phyloP scores from a whole-genome alignment of 1,140 invertebrate genomes.

The Drosophila pectinifera region DNA sequence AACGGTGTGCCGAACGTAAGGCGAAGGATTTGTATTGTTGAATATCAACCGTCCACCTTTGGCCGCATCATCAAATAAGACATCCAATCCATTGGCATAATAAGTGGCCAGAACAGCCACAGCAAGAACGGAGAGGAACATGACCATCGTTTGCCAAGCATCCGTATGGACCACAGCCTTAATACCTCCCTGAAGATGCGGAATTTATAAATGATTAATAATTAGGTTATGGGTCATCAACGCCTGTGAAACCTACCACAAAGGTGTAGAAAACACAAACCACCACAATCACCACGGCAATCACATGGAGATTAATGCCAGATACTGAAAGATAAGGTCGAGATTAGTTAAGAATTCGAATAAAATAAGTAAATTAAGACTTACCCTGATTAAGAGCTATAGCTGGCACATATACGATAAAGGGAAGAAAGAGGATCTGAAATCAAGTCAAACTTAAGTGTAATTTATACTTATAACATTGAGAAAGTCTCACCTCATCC shows the following conservation, averaged over 20 bases:
- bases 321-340: constrained; percentile 88
- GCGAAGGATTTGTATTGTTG: constrained; percentile 85
- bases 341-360: constrained; percentile 15
- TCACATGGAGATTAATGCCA: constrained; percentile 91
- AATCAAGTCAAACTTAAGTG: constrained; percentile 52
- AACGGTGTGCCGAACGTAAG: constrained; percentile 90
- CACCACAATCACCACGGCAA: constrained; percentile 91
- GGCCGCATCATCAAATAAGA: constrained; percentile 86
- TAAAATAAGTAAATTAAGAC: constrained; percentile 20
- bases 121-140: constrained; percentile 90
- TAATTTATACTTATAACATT: neutral
- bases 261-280: constrained; percentile 96
- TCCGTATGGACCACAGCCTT: constrained; percentile 95
- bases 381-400: constrained; percentile 96
- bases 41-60: constrained; percentile 88
- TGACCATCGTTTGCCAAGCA: constrained; percentile 92
- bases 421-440: constrained; percentile 94
- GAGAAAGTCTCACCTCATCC: constrained; percentile 87
- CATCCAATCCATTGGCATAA: constrained; percentile 87
- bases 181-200: constrained; percentile 87
- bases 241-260: constrained; percentile 86
- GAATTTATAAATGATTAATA: neutral
- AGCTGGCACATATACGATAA: constrained; percentile 96
- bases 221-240: neutral
- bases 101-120: constrained; percentile 89